Conservation (phyloP, 1,140 invertebrate genomes). For the Hydropsyche tenuis region DNA sequence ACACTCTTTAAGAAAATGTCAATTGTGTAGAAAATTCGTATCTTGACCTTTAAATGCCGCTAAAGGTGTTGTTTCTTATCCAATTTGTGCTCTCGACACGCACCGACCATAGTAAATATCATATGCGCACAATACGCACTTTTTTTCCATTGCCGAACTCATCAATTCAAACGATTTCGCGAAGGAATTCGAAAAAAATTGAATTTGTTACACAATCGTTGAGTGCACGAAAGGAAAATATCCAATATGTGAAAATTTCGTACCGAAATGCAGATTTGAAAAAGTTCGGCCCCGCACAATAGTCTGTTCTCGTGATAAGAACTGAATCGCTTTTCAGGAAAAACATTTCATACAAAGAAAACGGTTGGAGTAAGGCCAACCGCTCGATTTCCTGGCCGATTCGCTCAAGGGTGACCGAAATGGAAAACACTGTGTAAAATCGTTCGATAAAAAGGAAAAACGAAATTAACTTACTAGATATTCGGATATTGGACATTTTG, state of each 20-base stretch:
- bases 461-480: no score
- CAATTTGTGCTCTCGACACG: background rate
- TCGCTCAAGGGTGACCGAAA: conserved; percentile 2
- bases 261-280: no score
- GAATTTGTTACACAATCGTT: background rate
- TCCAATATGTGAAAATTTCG: background rate
- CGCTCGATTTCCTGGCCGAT: background rate
- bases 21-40: conserved; percentile 14
- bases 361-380: background rate
- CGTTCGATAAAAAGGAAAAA: no score
- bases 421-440: background rate
- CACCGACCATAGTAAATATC: background rate
- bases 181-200: no score
- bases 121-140: no score
- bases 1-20: conserved; percentile 5
- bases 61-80: background rate
- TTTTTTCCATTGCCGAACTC: no score
- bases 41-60: conserved; percentile 15
- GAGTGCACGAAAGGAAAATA: background rate
- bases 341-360: conserved; percentile 7
- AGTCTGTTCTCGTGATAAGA: conserved; percentile 14
- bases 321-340: conserved; percentile 5
- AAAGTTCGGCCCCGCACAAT: background rate
- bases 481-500: no score
- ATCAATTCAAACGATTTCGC: no score